phyloP scores from a whole-genome alignment of 2,113 vertebrate genomes.

The Sorex fumeus region DNA sequence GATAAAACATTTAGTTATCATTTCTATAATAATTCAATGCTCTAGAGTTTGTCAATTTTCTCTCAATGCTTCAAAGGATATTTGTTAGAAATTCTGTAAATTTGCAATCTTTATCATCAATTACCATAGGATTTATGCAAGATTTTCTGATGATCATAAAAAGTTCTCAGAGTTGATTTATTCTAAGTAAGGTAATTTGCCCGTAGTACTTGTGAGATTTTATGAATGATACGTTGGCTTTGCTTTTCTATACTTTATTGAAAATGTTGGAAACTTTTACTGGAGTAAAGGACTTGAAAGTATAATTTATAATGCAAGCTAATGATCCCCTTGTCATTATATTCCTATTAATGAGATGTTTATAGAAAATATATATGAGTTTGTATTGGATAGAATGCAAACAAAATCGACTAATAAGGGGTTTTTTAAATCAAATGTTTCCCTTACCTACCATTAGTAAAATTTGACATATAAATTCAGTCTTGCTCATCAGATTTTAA shows the following conservation, averaged over 20 bases:
- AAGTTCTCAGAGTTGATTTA: conserved; percentile 11
- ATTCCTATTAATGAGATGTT: conserved; percentile 76
- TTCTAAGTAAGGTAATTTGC: conserved; percentile 65
- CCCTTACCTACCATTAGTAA: conserved; percentile 62
- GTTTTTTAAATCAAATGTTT: conserved; percentile 61
- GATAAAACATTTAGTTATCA: not conserved
- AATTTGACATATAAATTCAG: conserved; percentile 55
- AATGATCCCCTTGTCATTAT: conserved; percentile 69
- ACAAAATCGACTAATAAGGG: too few species aligned
- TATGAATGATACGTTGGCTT: not conserved
- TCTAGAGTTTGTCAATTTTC: conserved; percentile 45
- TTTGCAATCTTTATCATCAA: conserved; percentile 9
- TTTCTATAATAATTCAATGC: not conserved
- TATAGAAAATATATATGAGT: conserved; percentile 68
- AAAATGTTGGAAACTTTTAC: conserved; percentile 60
- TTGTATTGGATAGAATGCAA: too few species aligned
- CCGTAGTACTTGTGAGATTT: conserved; percentile 20
- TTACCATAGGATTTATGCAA: conserved; percentile 48
- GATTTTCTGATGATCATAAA: not conserved
- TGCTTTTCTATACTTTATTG: conserved; percentile 45
- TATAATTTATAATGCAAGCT: conserved; percentile 76
- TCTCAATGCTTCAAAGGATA: not conserved
- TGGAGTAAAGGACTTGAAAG: conserved; percentile 68
- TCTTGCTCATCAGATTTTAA: conserved; percentile 67
- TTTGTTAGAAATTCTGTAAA: conserved; percentile 55